Evolutionary conservation across 2,113 vertebrate species (phyloP).

Genomic region (Cynocephalus volans): DNA sequence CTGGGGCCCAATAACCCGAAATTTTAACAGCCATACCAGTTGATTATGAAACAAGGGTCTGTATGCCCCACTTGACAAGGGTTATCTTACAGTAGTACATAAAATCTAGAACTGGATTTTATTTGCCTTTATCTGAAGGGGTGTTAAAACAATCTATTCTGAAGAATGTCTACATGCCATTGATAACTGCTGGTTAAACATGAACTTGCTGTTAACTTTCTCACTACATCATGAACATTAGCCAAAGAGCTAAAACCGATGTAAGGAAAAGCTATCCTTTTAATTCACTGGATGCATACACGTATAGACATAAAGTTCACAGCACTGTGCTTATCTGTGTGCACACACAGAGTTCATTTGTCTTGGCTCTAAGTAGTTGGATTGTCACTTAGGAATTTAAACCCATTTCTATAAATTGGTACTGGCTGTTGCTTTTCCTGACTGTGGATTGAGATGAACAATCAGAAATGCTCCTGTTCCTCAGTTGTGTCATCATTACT

Average conservation of each 20-base stretch:
- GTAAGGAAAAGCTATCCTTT: conserved; percentile 9
- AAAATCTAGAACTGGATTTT: conserved; percentile 41
- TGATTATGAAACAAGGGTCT: neutral
- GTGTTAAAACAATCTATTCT: conserved; percentile 19
- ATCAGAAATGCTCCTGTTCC: neutral
- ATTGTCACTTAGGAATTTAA: conserved; percentile 66
- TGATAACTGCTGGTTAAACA: conserved; percentile 32
- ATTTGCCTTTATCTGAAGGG: conserved; percentile 22
- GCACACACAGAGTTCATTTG: neutral
- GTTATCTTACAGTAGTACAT: neutral
- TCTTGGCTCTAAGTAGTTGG: neutral
- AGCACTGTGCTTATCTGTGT: neutral
- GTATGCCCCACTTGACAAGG: neutral
- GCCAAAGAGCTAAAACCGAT: conserved; percentile 37
- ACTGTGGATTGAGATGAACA: neutral
- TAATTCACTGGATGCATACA: neutral
- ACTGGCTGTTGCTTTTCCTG: neutral
- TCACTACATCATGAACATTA: neutral
- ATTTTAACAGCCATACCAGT: neutral
- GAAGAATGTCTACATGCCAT: conserved; percentile 24
- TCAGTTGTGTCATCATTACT: neutral
- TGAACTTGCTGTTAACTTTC: conserved; percentile 47
- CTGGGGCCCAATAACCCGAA: neutral
- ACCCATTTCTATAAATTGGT: conserved; percentile 23
- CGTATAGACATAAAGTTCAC: neutral